Base-by-base conservation (phyloP, 2,888 invertebrate genomes). In the Agriopis aurantiaria region DNA sequence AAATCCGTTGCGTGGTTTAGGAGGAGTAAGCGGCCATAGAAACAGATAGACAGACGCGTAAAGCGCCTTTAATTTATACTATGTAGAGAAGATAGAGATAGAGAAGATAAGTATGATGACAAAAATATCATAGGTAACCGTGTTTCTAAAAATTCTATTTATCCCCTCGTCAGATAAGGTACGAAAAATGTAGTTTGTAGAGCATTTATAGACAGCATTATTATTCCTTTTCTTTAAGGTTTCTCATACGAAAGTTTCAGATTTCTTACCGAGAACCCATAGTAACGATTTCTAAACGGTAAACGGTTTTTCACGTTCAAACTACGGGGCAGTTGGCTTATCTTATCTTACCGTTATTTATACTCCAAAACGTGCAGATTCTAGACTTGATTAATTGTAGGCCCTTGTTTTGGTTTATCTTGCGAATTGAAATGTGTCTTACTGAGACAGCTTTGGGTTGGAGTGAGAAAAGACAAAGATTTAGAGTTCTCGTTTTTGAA, bases 311-410 rank as follows among this genome's bases (percentile, higher is more conserved):
- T 65, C 51, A 49, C 49, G 57, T 51, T 62, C 45, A 43, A 43
- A 67, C 56, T 57, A 23, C 33, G 62, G 55, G 55, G 60, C 65
- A 14, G 60, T 41, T 23, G 43, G 68, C 59, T 68, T 59, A 63
- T 68, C 68, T 68, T 48, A 68, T 63, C 68, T 59, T n/a, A 23
- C 23, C 17, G 53, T n/a, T 68, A 53, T 68, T 63, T 64, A 68
- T 63, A 46, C 48, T 41, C 55, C 17, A 14, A 58, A 58, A 49
- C 58, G 40, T 64, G 12, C 62, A 58, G 68, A 63, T 45, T 52
- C 9, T 52, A 49, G 51, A 58, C 45, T 68, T 51, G 64, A 64
- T 68, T 64, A 59, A 60, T 68, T 53, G 55, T 12, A 6, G 12
- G 17, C 43, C 43, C 5, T 49, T 59, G 58, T 60, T 60, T 57